These are phyloP conservation scores for Chlorops oryzae DNA, from an alignment of 1,140 invertebrate species.

Conservation along the genomic window DNA sequence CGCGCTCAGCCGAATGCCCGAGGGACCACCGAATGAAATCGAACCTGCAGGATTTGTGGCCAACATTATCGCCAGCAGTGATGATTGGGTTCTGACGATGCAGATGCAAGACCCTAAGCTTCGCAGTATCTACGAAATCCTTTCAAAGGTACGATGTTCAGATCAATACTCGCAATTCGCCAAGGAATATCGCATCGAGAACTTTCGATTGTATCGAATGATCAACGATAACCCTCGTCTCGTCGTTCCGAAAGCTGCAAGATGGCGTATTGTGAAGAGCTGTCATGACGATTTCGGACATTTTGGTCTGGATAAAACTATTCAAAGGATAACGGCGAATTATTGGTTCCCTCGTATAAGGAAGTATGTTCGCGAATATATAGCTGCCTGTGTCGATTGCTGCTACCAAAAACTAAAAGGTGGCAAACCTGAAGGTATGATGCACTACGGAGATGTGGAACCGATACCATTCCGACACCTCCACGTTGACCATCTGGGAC, in stretches of 20 bases:
- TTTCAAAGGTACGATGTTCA: not conserved
- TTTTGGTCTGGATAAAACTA: slow-evolving; percentile 8
- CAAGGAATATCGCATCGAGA: not conserved
- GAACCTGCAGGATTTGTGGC: too few species aligned
- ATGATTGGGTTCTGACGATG: slow-evolving; percentile 9
- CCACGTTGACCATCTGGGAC: slow-evolving; percentile 24
- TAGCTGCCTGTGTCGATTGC: slow-evolving; percentile 29
- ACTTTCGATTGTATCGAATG: not conserved
- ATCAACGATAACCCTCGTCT: not conserved
- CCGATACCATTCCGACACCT: slow-evolving; percentile 14
- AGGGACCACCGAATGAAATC: too few species aligned
- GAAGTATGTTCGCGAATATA: slow-evolving; percentile 15
- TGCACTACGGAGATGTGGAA: not conserved
- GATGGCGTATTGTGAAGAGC: slow-evolving; percentile 7
- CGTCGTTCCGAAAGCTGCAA: slow-evolving; percentile 3
- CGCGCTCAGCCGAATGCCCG: too few species aligned
- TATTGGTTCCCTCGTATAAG: slow-evolving; percentile 25
- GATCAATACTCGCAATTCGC: not conserved
- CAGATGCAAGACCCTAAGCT: slow-evolving; percentile 3
- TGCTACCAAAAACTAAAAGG: slow-evolving; percentile 5
- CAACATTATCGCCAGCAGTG: not conserved
- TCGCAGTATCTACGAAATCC: not conserved
- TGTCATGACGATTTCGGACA: slow-evolving; percentile 11
- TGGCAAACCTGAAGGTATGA: not conserved
- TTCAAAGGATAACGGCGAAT: slow-evolving; percentile 17